These are phyloP conservation scores for Yponomeuta cagnagella DNA, from an alignment of 2,888 invertebrate genomes.

Conservation along the genomic window DNA sequence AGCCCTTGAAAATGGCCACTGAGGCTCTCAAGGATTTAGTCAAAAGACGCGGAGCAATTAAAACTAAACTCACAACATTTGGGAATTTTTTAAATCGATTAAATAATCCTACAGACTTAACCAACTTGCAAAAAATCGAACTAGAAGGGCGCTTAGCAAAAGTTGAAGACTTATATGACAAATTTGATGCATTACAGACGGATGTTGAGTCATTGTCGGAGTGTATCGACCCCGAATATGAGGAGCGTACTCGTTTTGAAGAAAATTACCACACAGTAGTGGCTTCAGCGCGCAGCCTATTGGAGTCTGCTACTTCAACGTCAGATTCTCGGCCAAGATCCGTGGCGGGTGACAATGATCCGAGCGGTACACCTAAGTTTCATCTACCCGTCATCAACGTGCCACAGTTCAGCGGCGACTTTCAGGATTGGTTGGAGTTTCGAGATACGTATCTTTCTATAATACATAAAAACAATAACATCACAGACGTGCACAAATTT, in stretches of 20 bases:
- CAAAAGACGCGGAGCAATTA: background rate
- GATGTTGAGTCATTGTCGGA: constrained; percentile 20
- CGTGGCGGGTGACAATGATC: background rate
- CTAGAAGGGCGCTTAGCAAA: constrained; percentile 14
- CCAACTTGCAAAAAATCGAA: constrained; percentile 3
- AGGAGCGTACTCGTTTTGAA: constrained; percentile 20
- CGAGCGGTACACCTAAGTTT: constrained; percentile 14
- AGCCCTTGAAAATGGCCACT: background rate
- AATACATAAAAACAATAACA: background rate
- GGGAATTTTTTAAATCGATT: background rate
- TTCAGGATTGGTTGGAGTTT: constrained; percentile 12
- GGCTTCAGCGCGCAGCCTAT: constrained; percentile 13
- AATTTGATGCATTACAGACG: constrained; percentile 21
- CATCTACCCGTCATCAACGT: constrained; percentile 16
- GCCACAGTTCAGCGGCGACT: constrained; percentile 17
- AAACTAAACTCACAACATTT: background rate
- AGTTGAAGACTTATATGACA: constrained; percentile 14
- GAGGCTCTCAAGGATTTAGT: background rate
- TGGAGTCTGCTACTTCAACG: background rate
- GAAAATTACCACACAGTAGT: constrained; percentile 17
- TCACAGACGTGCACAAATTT: background rate
- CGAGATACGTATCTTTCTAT: constrained; percentile 8
- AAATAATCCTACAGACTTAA: background rate
- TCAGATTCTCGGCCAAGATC: background rate
- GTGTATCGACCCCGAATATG: constrained; percentile 15